Conservation (phyloP, 2,888 invertebrate genomes). For the Acleris sparsana region DNA sequence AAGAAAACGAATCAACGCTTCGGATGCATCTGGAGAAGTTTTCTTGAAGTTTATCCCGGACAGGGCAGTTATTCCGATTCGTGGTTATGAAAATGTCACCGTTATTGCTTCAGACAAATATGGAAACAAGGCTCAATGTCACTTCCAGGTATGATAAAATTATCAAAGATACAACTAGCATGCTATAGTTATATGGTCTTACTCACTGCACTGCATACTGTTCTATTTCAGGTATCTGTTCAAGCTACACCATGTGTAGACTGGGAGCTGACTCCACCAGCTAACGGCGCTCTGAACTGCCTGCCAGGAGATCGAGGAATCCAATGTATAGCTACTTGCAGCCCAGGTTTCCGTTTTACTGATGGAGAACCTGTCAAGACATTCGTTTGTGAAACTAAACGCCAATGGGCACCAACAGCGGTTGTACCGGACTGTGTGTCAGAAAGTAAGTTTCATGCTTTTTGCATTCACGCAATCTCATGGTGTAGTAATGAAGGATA, state of each 20-base stretch:
- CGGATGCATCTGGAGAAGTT: constrained; percentile 95
- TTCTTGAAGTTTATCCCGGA: constrained; percentile 92
- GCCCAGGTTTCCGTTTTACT: constrained; percentile 94
- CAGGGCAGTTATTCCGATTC: constrained; percentile 91
- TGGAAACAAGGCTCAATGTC: constrained; percentile 94
- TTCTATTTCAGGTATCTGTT: constrained; percentile 86
- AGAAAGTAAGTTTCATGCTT: constrained; percentile 85
- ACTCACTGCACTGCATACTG: background rate
- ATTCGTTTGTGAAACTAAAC: constrained; percentile 91
- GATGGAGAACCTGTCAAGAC: constrained; percentile 95
- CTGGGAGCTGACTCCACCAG: constrained; percentile 95
- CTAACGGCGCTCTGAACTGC: constrained; percentile 94
- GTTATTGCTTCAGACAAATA: constrained; percentile 94
- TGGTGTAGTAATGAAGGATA: background rate
- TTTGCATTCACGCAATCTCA: background rate
- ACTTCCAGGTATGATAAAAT: constrained; percentile 89
- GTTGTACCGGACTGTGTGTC: constrained; percentile 98
- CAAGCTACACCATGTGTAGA: constrained; percentile 97
- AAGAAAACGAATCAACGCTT: constrained; percentile 90
- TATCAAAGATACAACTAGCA: background rate
- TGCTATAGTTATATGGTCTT: background rate
- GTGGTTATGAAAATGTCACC: constrained; percentile 95
- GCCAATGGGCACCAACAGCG: constrained; percentile 93
- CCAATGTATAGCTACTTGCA: constrained; percentile 95
- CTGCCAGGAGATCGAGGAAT: constrained; percentile 91